Base-by-base conservation (phyloP, 2,888 invertebrate species). In the Agrilus cyanescens region DNA sequence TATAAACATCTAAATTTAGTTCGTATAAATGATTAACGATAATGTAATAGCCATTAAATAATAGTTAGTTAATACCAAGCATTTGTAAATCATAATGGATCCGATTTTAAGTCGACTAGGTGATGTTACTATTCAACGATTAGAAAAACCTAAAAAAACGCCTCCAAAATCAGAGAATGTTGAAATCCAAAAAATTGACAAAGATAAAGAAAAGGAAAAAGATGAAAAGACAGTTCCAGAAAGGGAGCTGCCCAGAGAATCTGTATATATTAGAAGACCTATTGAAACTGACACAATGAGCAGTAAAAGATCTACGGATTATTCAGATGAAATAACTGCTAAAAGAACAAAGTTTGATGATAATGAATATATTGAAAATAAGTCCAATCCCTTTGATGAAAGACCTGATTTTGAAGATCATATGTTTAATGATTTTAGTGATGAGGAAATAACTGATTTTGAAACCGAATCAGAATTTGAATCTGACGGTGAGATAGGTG, bases 81-180 rank as follows among this genome's bases (percentile, higher is more conserved):
- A 25, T 25, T 25, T 25, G 4, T 20, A 25, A 25, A 3, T 25
- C 25, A 25, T 25, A 46, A 70, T 74, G 69, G 73, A 74, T 59
- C 72, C 71, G 48, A 70, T 72, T 56, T 60, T 76, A 46, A 72
- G 72, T 52, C 65, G 72, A 54, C 71, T 75, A 48, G 75, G 75
- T 53, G 75, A 75, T 68, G 75, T 75, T 55, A 76, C 74, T 34
- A 74, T 76, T 53, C 74, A 76, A 58, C 65, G 73, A 47, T 58
- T 64, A 41, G 63, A 63, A 46, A 63, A 63, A 54, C 60, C 62
- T 34, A 61, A 62, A 51, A 58, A 41, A 37, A 50, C 51, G 46
- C 41, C 44, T 37, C 43, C 46, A 37, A 49, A 44, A 44, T 40
- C 38, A 15, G 20, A 33, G 15, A 43, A 47, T 43, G 36, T 34